phyloP scores from a whole-genome alignment of 2,797 vertebrate species.

The Macrochelys suwanniensis region DNA sequence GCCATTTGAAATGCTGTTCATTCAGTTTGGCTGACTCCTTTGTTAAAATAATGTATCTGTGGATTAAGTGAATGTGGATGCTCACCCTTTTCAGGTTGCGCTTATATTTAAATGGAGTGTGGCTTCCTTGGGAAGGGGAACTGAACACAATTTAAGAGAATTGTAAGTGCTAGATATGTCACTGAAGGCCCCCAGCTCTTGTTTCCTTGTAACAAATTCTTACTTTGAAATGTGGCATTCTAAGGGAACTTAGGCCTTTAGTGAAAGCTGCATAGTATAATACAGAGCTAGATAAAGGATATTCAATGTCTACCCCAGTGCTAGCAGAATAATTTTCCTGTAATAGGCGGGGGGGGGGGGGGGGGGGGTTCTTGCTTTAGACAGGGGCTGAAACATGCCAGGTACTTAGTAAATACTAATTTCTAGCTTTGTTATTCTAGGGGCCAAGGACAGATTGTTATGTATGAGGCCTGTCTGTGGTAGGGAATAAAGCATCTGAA shows the following conservation, averaged over 20 bases:
- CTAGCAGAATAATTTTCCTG: not conserved
- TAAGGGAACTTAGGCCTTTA: not conserved
- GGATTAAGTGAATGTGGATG: not conserved
- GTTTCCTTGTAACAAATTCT: fast-evolving
- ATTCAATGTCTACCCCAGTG: not conserved
- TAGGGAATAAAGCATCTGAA: not conserved
- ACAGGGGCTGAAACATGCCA: not conserved
- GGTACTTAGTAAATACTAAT: not conserved
- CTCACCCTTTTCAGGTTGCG: not conserved
- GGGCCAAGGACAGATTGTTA: not conserved
- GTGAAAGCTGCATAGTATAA: not conserved
- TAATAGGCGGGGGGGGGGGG: fast-evolving
- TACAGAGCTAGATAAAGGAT: not conserved
- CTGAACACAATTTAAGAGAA: fast-evolving
- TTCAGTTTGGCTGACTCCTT: not conserved
- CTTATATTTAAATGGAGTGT: not conserved
- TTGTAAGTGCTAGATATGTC: not conserved
- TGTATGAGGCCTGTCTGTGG: not conserved
- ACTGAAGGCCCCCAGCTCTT: not conserved
- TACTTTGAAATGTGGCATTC: fast-evolving
- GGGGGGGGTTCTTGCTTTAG: not conserved
- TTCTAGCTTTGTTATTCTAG: not conserved
- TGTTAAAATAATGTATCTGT: not conserved
- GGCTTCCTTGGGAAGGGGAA: not conserved
- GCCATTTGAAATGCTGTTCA: not conserved